Base-by-base conservation (phyloP, 2,888 invertebrate species). In the Andrena fulva region DNA sequence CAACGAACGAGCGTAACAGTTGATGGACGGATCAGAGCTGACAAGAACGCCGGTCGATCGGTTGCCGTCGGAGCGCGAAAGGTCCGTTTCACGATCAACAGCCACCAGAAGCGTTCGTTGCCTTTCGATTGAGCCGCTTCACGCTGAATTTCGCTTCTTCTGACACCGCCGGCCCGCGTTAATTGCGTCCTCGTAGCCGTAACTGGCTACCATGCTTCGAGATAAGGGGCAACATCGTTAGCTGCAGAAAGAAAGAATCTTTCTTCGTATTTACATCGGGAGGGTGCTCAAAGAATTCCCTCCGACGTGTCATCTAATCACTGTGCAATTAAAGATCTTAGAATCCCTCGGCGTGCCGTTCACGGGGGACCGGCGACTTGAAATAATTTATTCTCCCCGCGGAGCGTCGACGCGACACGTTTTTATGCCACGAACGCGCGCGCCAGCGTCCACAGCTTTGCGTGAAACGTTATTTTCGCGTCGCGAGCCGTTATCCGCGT, bases 81-180 rank as follows among this genome's bases (percentile, higher is more conserved):
- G 63, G 31, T 66, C 42, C 60, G 59, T 56, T 20, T 64, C 10
- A 35, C 62, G 27, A 71, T 42, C 33, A 63, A 24, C 52, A 50
- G 7, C 8, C 24, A 12, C 29, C 5, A 33, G 54, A 27, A 29
- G 42, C 16, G 62, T 72, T 42, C 2, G 60, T 59, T 70, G 72
- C 73, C 85, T 87, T 88, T 87, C 78, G 87, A 80, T 85, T 82
- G 83, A 84, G 87, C 16, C 85, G 87, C 89, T 90, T 91, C 90
- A 91, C 90, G 89, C 89, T 80, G 85, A 85, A 91, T 90, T 90
- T 89, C 74, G 82, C 83, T 88, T 90, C 85, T 90, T 88, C 78
- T 80, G 42, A 24, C 20, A 7, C 7, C 81, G 85, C 62, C 82
- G 85, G 89, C 85, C 82, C 82, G 79, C 85, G 81, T 89, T 90